Evolutionary conservation across 1,140 invertebrate genomes (phyloP).

Genomic region (Drosophila bocqueti): DNA sequence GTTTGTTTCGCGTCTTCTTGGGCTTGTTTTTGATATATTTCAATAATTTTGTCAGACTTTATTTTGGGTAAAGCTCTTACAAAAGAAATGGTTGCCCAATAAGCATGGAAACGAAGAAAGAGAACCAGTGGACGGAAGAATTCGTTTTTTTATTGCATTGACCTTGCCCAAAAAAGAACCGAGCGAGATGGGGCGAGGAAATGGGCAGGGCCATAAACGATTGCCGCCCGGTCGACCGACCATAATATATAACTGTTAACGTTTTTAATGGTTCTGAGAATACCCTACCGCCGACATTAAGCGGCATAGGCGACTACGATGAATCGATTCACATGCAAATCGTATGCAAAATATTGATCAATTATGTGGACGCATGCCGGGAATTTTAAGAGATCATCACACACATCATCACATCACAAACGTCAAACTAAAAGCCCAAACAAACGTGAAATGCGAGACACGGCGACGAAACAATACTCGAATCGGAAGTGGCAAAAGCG

Average conservation of each 20-base stretch:
- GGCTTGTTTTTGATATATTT: constrained; percentile 15
- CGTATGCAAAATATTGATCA: constrained; percentile 50
- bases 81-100: constrained; percentile 41
- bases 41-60: constrained; percentile 8
- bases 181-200: constrained; percentile 39
- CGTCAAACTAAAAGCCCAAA: constrained; percentile 33
- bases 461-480: constrained; percentile 33
- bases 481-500: constrained; percentile 74
- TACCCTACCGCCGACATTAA: constrained; percentile 3
- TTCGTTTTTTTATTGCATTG: constrained; percentile 67
- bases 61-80: constrained; percentile 24
- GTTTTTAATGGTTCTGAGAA: constrained; percentile 23
- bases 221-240: constrained; percentile 12
- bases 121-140: constrained; percentile 26
- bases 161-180: constrained; percentile 70
- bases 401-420: constrained; percentile 1
- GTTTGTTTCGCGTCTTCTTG: not conserved
- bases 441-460: constrained; percentile 37
- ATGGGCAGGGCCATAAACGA: constrained; percentile 43
- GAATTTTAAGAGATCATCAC: constrained; percentile 49
- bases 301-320: not conserved
- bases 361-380: constrained; percentile 67
- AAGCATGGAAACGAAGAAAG: constrained; percentile 2
- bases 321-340: constrained; percentile 62
- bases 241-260: constrained; percentile 50